Conservation (phyloP, 2,797 vertebrate genomes). For the Leptoclinus maculatus region DNA sequence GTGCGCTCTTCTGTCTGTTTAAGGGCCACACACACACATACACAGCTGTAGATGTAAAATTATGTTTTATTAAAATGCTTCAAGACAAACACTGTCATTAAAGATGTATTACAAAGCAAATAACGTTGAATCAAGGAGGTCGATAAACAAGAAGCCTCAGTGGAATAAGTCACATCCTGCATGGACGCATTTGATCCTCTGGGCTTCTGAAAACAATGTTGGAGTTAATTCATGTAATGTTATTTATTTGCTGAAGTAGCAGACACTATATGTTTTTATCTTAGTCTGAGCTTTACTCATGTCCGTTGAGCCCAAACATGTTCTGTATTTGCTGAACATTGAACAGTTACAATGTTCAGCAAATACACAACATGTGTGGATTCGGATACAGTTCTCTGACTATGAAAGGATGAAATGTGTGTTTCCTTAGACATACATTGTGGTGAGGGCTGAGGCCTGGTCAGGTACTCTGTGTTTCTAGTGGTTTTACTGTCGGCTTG, state of each 20-base stretch:
- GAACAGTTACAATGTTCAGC: background rate
- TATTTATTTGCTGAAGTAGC: background rate
- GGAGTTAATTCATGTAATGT: background rate
- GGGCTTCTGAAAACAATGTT: background rate
- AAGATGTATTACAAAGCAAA: background rate
- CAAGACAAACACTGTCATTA: background rate
- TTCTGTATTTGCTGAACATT: background rate
- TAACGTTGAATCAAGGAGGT: no score
- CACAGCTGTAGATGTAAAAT: background rate
- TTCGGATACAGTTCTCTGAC: background rate
- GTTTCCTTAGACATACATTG: conserved; percentile 21
- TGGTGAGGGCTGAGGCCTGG: conserved; percentile 4
- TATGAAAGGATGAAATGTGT: conserved; percentile 1
- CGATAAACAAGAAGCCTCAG: background rate
- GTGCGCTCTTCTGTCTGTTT: background rate
- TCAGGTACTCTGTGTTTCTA: background rate
- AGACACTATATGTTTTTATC: background rate
- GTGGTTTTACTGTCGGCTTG: background rate
- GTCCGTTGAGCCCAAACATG: background rate
- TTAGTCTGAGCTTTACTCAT: background rate
- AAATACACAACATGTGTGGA: conserved; percentile 13
- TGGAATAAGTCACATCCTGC: background rate
- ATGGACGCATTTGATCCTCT: no score
- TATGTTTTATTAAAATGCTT: background rate
- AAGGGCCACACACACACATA: background rate